Evolutionary conservation across 1,140 invertebrate genomes (phyloP).

Genomic region (Coptotermes formosanus): DNA sequence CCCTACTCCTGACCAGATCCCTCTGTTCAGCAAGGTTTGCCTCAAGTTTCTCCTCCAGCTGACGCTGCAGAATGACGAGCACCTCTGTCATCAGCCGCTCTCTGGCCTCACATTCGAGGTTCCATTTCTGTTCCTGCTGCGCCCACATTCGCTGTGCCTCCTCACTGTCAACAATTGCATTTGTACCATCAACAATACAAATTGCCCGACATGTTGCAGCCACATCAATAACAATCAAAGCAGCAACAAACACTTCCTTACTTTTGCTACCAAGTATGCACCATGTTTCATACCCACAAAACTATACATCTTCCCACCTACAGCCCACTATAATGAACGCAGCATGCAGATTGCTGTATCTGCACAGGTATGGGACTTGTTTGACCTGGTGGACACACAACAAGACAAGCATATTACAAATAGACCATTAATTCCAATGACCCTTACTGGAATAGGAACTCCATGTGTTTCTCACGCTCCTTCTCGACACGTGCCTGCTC

Average conservation of each 20-base stretch:
- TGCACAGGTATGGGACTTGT: too few species aligned
- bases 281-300: too few species aligned
- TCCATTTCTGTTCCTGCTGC: slow-evolving; percentile 34
- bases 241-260: too few species aligned
- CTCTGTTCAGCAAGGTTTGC: slow-evolving; percentile 21
- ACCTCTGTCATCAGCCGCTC: slow-evolving; percentile 30
- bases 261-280: too few species aligned
- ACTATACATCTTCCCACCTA: too few species aligned
- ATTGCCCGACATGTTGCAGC: too few species aligned
- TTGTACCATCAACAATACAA: not conserved
- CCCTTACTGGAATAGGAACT: slow-evolving; percentile 34
- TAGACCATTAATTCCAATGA: too few species aligned
- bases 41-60: slow-evolving; percentile 32
- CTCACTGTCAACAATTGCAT: slow-evolving; percentile 28
- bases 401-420: too few species aligned
- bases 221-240: too few species aligned
- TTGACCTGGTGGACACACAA: too few species aligned
- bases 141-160: slow-evolving; percentile 35
- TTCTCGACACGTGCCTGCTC: slow-evolving; percentile 30
- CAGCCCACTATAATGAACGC: too few species aligned
- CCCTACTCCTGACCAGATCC: slow-evolving; percentile 27
- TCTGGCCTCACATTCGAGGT: slow-evolving; percentile 31
- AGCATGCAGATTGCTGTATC: too few species aligned
- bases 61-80: not conserved
- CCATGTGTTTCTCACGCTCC: slow-evolving; percentile 33